These are phyloP conservation scores for Asobara japonica DNA, from an alignment of 1,140 invertebrate species.

Conservation along the genomic window DNA sequence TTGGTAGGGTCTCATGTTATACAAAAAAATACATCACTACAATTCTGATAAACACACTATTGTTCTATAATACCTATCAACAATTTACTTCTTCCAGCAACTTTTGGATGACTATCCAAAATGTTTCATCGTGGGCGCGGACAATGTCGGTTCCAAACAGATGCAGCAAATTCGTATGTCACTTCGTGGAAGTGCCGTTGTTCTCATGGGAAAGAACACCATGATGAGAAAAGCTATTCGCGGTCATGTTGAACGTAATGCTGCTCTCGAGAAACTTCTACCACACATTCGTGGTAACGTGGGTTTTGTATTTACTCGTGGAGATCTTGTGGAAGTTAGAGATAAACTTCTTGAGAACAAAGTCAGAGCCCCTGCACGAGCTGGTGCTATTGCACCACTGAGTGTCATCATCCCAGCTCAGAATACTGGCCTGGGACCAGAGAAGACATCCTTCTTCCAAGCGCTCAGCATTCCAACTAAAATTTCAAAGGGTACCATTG, in stretches of 20 bases:
- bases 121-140: slow-evolving; percentile 98
- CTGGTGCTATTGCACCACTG: slow-evolving; percentile 95
- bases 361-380: slow-evolving; percentile 94
- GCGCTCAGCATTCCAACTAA: slow-evolving; percentile 99
- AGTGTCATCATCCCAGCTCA: slow-evolving; percentile 98
- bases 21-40: no score
- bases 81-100: slow-evolving; percentile 78
- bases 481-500: slow-evolving; percentile 99
- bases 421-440: slow-evolving; percentile 97
- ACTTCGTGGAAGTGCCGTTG: slow-evolving; percentile 87
- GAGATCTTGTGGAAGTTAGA: slow-evolving; percentile 92
- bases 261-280: slow-evolving; percentile 91
- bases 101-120: slow-evolving; percentile 98
- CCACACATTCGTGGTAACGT: slow-evolving; percentile 98
- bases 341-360: slow-evolving; percentile 96
- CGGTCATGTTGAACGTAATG: slow-evolving; percentile 95
- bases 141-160: slow-evolving; percentile 99
- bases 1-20: no score
- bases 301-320: slow-evolving; percentile 98
- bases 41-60: no score
- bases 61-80: no score
- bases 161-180: slow-evolving; percentile 99
- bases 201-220: slow-evolving; percentile 99
- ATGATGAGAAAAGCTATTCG: slow-evolving; percentile 99
- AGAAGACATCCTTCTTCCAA: slow-evolving; percentile 99